Evolutionary conservation across 2,113 vertebrate species (phyloP).

Genomic region (Microcebus murinus): DNA sequence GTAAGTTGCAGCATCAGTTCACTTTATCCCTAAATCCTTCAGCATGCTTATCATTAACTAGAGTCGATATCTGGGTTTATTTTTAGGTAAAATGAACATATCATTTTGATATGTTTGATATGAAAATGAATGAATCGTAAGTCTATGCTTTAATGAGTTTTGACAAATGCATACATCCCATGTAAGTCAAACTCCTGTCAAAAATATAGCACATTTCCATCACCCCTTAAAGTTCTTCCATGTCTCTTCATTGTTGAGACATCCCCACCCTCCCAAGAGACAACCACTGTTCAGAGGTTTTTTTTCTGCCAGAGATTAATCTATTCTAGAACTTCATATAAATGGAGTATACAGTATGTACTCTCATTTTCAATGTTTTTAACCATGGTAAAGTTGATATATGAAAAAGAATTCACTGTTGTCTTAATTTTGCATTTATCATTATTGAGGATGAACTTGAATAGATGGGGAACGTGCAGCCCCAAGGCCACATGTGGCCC

Average conservation of each 20-base stretch:
- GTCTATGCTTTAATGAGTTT: neutral
- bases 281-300: neutral
- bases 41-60: conserved; percentile 5
- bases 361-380: neutral
- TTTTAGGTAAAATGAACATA: conserved; percentile 4
- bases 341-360: neutral
- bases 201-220: neutral
- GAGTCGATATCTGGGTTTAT: neutral
- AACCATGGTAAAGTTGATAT: neutral
- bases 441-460: neutral
- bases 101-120: neutral
- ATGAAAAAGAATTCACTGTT: neutral
- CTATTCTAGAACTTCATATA: neutral
- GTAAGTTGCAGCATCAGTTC: neutral
- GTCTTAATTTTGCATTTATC: neutral
- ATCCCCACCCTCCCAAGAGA: neutral
- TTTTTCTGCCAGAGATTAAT: neutral
- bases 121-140: neutral
- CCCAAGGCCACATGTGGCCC: too few species aligned
- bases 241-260: neutral
- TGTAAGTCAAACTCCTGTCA: neutral
- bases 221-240: neutral
- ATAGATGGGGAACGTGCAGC: too few species aligned
- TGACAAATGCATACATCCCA: neutral
- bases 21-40: neutral